phyloP scores from a whole-genome alignment of 2,888 invertebrate genomes.

The Coecobrya sp. region DNA sequence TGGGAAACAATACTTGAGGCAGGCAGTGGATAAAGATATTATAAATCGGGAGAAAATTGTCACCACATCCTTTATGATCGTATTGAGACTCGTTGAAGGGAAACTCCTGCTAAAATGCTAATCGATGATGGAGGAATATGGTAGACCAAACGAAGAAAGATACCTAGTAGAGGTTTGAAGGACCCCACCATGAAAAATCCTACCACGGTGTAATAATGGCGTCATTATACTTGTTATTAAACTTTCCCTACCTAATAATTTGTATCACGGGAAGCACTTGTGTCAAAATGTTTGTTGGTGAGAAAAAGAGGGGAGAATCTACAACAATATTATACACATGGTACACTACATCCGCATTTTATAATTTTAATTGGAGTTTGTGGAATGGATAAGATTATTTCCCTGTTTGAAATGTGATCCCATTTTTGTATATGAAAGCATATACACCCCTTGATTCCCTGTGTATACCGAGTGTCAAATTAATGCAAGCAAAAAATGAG shows the following conservation, averaged over 20 bases:
- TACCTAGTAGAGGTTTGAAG: slow-evolving; percentile 12
- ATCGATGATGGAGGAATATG: slow-evolving; percentile 61
- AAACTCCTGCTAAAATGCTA: slow-evolving; percentile 70
- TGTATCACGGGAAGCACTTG: slow-evolving; percentile 29
- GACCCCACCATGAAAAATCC: slow-evolving; percentile 2
- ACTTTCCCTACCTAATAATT: slow-evolving; percentile 11
- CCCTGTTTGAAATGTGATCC: neutral
- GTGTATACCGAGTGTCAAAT: slow-evolving; percentile 43
- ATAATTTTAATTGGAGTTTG: slow-evolving; percentile 10
- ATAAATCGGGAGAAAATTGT: slow-evolving; percentile 74
- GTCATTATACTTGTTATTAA: slow-evolving; percentile 59
- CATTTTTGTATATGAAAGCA: neutral
- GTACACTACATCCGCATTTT: too few species aligned
- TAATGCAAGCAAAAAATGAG: slow-evolving; percentile 54
- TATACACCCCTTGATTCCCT: neutral
- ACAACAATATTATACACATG: too few species aligned
- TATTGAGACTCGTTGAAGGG: slow-evolving; percentile 70
- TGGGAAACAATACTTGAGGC: slow-evolving; percentile 53
- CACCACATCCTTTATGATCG: slow-evolving; percentile 75
- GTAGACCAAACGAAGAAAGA: slow-evolving; percentile 11
- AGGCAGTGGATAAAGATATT: slow-evolving; percentile 62
- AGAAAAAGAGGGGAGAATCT: neutral
- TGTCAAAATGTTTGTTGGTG: neutral
- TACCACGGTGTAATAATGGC: neutral
- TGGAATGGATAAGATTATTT: slow-evolving; percentile 13